Percentiles rank a stretch among this genome's conserved stretches.
phyloP scores from a whole-genome alignment of 2,888 invertebrate genomes.

The Dryococelus australis region DNA sequence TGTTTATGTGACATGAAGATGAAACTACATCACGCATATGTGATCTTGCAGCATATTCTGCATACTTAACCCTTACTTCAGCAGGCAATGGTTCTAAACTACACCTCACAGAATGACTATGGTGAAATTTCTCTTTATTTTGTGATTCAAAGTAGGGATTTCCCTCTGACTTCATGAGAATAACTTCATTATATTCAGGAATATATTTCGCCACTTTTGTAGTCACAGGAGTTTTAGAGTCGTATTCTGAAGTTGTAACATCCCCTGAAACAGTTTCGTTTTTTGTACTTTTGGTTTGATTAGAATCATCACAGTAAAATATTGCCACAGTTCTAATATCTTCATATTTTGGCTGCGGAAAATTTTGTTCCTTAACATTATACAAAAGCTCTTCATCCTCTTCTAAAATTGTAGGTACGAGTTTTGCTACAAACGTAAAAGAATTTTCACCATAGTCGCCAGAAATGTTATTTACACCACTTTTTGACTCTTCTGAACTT shows the following conservation, averaged over 20 bases:
- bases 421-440: not conserved
- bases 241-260: not conserved
- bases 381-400: slow-evolving; percentile 1
- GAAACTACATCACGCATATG: not conserved
- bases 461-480: not conserved
- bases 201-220: not conserved
- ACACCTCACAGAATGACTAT: not conserved
- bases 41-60: not conserved
- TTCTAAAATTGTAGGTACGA: slow-evolving; percentile 19
- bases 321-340: not conserved
- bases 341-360: not conserved
- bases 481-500: not conserved
- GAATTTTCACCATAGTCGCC: not conserved
- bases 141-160: not conserved
- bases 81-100: not conserved
- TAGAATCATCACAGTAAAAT: not conserved
- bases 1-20: not conserved
- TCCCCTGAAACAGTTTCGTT: not conserved
- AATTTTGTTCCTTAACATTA: not conserved
- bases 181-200: not conserved
- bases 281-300: not conserved
- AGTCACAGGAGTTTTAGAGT: not conserved
- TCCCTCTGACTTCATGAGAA: not conserved
- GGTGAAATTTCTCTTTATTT: not conserved
- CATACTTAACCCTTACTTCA: not conserved